Conservation (phyloP, 2,797 vertebrate species). For the Poecilia gillii region DNA sequence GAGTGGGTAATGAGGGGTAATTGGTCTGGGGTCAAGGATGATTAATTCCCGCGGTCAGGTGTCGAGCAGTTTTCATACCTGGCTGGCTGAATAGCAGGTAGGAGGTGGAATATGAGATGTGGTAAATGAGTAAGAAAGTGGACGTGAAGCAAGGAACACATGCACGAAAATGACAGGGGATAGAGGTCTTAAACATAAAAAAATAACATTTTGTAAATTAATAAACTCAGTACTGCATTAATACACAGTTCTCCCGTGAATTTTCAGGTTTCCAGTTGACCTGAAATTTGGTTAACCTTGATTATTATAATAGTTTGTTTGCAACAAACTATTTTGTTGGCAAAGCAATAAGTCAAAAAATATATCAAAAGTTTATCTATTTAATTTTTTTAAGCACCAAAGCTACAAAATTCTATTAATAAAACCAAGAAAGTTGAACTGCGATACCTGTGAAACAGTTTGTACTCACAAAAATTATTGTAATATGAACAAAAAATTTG, state of each 20-base stretch:
- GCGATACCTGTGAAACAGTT: neutral
- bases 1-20: slow-evolving; percentile 82
- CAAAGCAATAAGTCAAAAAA: neutral
- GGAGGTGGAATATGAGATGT: slow-evolving; percentile 64
- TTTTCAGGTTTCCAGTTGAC: neutral
- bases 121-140: slow-evolving; percentile 29
- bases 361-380: neutral
- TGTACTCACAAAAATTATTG: no score
- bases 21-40: slow-evolving; percentile 83
- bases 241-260: neutral
- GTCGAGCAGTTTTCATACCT: slow-evolving; percentile 78
- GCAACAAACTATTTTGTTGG: neutral
- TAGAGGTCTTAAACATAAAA: neutral
- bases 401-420: neutral
- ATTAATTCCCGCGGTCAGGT: slow-evolving; percentile 83
- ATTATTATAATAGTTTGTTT: no score
- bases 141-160: slow-evolving; percentile 6
- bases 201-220: slow-evolving; percentile 9
- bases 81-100: slow-evolving; percentile 57
- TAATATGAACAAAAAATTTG: neutral
- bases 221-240: neutral
- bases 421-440: neutral
- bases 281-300: neutral
- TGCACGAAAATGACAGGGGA: neutral
- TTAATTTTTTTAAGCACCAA: neutral